Base-by-base conservation (phyloP, 1,140 invertebrate species). In the Heliconius hermathena region DNA sequence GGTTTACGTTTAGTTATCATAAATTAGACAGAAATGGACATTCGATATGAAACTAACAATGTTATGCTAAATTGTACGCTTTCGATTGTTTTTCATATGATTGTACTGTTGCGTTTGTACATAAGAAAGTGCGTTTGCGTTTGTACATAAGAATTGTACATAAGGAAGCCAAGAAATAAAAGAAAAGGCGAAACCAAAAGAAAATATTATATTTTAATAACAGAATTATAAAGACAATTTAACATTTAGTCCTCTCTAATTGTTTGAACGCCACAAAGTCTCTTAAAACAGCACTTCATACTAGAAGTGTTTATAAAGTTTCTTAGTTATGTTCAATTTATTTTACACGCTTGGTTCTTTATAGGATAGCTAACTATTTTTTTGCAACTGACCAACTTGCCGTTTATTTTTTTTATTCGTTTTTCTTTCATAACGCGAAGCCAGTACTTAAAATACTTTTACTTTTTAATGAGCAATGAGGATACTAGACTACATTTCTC, bases 301-400 rank as follows among this genome's bases (percentile, higher is more conserved):
- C 60, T 16, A 29, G 60, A 66, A 66, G 26, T 66, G 60, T 66
- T 66, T 66, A 66, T 29, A 66, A 66, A 66, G 60, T 66, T 66
- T 16, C 22, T 66, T 29, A 29, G 60, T 66, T 66, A 66, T 66
- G 26, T 66, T 66, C 22, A 66, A 66, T 26, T 26, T 66, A 66
- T 57, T 20, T 46, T 57, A 66, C 26, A 66, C 60, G 13, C 22
- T 66, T 0, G 9, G 3, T 26, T 29, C 22, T 66, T 66, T 66
- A 29, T 13, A 16, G 22, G 60, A 66, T 26, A 66, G 26, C 60
- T 66, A 26, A 66, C 60, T 11, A 66, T 66, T 29, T 66, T 66
- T 66, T 66, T 66, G 60, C 60, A 26, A 66, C 26, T 26, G 22
- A 66, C 26, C 9, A 60, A 60, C 49, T 52, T 52, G 49, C 49